These are phyloP conservation scores for Geothlypis trichas DNA, from an alignment of 2,113 vertebrate species.

Conservation along the genomic window DNA sequence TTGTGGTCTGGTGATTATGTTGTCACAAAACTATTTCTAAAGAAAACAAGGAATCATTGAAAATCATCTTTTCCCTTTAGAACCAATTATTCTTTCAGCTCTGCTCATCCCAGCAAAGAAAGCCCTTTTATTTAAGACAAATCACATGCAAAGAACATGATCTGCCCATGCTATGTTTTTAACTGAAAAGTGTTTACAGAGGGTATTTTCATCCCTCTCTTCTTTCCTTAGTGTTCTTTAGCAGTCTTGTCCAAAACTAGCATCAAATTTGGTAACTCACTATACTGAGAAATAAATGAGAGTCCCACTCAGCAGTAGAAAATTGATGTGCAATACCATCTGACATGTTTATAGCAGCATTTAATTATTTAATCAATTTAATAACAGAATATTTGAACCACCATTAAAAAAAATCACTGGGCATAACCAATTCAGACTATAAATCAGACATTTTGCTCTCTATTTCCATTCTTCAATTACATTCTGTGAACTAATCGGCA, in stretches of 20 bases:
- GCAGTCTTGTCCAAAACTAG: neutral
- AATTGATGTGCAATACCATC: constrained; percentile 69
- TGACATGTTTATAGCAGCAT: constrained; percentile 68
- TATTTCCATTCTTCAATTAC: constrained; percentile 68
- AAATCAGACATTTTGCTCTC: constrained; percentile 67
- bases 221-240: neutral
- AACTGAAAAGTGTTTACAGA: neutral
- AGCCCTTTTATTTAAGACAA: neutral
- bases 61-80: neutral
- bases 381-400: constrained; percentile 73
- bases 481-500: constrained; percentile 67
- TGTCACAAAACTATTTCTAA: neutral
- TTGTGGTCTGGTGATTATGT: neutral
- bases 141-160: neutral
- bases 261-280: neutral
- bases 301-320: constrained; percentile 34
- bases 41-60: neutral
- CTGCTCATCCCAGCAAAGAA: neutral
- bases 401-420: constrained; percentile 59
- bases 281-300: neutral
- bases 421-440: constrained; percentile 64
- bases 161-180: neutral
- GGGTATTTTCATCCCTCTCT: neutral
- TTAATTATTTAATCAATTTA: constrained; percentile 79
- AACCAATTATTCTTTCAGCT: neutral